These are phyloP conservation scores for Sinotaia quadrata DNA, from an alignment of 2,888 invertebrate species.

Conservation along the genomic window DNA sequence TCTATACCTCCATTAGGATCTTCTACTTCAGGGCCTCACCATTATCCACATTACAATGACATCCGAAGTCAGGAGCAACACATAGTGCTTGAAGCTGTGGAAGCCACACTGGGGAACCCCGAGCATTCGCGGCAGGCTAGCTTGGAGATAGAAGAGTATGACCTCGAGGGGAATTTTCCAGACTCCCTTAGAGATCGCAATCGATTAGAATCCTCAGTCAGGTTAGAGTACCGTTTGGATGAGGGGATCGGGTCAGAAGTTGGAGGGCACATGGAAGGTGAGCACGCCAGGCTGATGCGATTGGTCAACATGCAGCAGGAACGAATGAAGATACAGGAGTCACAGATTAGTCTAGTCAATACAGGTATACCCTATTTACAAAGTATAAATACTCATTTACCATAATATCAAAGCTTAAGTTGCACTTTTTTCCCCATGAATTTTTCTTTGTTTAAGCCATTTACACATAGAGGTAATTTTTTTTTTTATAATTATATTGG, in stretches of 20 bases:
- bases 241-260: slow-evolving; percentile 25
- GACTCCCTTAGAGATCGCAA: slow-evolving; percentile 42
- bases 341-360: slow-evolving; percentile 85
- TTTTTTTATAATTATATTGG: no score
- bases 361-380: no score
- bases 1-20: not conserved
- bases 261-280: slow-evolving; percentile 38
- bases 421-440: no score
- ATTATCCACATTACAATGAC: not conserved
- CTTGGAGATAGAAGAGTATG: slow-evolving; percentile 61
- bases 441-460: no score
- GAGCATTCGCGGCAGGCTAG: slow-evolving; percentile 39
- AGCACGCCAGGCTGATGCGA: slow-evolving; percentile 78
- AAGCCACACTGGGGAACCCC: slow-evolving; percentile 2
- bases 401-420: no score
- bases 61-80: not conserved
- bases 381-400: no score
- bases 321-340: slow-evolving; percentile 89
- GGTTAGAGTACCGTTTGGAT: slow-evolving; percentile 36
- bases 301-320: slow-evolving; percentile 93
- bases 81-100: not conserved
- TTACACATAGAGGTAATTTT: no score
- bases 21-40: not conserved
- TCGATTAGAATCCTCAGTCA: slow-evolving; percentile 14
- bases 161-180: slow-evolving; percentile 70